A percentile compares a stretch with the other conserved stretches of the same genome.
Evolutionary conservation across 2,888 invertebrate species (phyloP).

Genomic region (Nomada fabriciana): DNA sequence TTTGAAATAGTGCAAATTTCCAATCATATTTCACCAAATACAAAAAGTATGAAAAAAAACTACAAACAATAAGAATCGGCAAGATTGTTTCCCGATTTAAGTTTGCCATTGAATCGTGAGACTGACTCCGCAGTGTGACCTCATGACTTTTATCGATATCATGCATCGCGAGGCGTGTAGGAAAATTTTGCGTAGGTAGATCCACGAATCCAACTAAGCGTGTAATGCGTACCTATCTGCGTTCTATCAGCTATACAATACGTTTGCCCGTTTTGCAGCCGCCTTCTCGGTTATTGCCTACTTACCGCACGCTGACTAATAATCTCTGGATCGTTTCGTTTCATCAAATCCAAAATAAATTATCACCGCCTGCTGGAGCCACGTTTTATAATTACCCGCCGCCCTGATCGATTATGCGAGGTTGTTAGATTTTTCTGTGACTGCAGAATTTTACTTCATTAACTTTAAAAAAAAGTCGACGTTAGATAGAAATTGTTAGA

Average conservation of each 20-base stretch:
- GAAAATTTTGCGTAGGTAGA: slow-evolving; percentile 60
- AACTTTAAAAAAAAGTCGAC: neutral
- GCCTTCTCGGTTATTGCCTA: slow-evolving; percentile 47
- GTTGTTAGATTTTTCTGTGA: neutral
- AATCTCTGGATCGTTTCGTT: slow-evolving; percentile 24
- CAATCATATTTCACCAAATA: too few relatives aligned
- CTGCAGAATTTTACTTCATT: neutral
- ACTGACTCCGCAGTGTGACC: slow-evolving; percentile 24
- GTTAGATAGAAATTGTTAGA: neutral
- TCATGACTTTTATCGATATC: slow-evolving; percentile 50
- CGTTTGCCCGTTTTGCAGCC: slow-evolving; percentile 42
- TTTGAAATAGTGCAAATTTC: too few relatives aligned
- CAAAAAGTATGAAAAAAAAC: neutral
- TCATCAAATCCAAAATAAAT: slow-evolving; percentile 42
- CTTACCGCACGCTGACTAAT: slow-evolving; percentile 34
- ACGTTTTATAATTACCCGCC: slow-evolving; percentile 36
- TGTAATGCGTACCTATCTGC: slow-evolving; percentile 49
- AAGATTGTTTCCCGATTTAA: neutral
- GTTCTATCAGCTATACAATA: slow-evolving; percentile 39
- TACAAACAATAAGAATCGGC: neutral
- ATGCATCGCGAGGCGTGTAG: slow-evolving; percentile 39
- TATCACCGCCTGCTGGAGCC: slow-evolving; percentile 26
- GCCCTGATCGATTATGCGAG: slow-evolving; percentile 11
- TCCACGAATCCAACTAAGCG: slow-evolving; percentile 41
- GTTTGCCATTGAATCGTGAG: slow-evolving; percentile 38